Conservation (phyloP, 2,113 vertebrate species). For the Ameiurus melas region DNA sequence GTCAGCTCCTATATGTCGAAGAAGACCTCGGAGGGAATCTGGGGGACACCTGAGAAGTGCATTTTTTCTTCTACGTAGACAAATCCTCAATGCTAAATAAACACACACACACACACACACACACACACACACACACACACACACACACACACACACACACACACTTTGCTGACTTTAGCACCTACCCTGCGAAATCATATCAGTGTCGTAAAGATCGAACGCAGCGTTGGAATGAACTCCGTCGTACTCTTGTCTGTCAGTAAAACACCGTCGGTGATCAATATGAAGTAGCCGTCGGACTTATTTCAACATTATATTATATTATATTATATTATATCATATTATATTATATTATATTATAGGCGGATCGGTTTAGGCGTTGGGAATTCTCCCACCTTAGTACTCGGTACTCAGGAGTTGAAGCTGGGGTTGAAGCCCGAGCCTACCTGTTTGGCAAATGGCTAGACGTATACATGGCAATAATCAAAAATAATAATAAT, state of each 20-base stretch:
- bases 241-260: not conserved
- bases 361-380: no score
- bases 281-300: not conserved
- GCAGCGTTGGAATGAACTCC: not conserved
- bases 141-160: not conserved
- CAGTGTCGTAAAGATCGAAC: not conserved
- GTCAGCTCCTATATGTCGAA: not conserved
- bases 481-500: no score
- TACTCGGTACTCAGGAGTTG: no score
- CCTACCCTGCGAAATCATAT: not conserved
- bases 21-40: not conserved
- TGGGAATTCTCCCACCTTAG: not conserved
- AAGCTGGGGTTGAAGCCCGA: no score
- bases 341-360: no score
- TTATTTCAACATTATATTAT: not conserved
- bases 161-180: not conserved
- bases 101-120: not conserved
- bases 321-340: no score
- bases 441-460: not conserved
- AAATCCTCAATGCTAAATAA: not conserved
- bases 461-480: no score
- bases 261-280: not conserved
- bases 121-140: not conserved
- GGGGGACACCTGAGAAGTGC: not conserved
- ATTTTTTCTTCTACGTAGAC: not conserved